phyloP scores from a whole-genome alignment of 2,113 vertebrate genomes.

The Numida meleagris region DNA sequence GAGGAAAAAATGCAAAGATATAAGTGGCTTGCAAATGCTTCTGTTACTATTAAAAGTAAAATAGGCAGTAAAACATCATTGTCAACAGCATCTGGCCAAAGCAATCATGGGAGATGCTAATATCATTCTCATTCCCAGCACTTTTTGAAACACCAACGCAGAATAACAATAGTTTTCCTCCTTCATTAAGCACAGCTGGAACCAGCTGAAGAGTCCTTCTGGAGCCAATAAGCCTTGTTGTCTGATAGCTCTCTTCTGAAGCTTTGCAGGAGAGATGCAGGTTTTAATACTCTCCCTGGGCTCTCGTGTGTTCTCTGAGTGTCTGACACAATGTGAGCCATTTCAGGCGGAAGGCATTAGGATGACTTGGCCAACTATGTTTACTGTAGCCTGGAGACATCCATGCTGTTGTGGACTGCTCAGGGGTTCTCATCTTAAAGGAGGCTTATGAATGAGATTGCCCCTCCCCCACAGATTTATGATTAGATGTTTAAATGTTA shows the following conservation, averaged over 20 bases:
- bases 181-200: not conserved
- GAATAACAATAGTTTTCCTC: not conserved
- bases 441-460: not conserved
- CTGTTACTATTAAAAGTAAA: conserved; percentile 1
- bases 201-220: not conserved
- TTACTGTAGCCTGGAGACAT: not conserved
- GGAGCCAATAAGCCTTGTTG: not conserved
- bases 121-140: not conserved
- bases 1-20: not conserved
- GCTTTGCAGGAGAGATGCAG: not conserved
- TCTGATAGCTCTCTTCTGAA: not conserved
- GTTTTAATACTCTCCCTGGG: not conserved
- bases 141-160: not conserved
- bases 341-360: not conserved
- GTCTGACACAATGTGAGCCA: rapidly evolving
- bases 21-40: conserved; percentile 2
- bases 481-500: not conserved
- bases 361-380: not conserved
- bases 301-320: not conserved
- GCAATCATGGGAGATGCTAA: not conserved
- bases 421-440: not conserved
- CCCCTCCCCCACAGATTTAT: not conserved
- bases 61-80: not conserved
- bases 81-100: not conserved
- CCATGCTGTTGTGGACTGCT: not conserved